phyloP scores from a whole-genome alignment of 2,113 vertebrate species.

The Clarias magur region DNA sequence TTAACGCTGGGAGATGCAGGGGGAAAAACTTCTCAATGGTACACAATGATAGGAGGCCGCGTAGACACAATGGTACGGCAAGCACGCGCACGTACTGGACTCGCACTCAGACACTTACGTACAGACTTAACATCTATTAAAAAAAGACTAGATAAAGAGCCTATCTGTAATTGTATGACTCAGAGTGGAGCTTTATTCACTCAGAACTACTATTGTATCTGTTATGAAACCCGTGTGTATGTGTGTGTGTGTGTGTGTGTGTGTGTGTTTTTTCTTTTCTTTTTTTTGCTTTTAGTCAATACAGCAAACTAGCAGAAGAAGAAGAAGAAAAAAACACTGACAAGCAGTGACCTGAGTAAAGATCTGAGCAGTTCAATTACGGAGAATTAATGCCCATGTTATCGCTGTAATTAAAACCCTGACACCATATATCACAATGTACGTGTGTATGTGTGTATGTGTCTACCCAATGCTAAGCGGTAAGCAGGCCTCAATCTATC shows the following conservation, averaged over 20 bases:
- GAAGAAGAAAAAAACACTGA: conserved; percentile 3
- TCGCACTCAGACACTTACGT: background rate
- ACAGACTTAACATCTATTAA: background rate
- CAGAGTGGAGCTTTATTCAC: conserved; percentile 11
- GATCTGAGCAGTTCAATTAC: conserved; percentile 45
- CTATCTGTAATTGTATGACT: conserved; percentile 12
- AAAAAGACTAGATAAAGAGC: conserved; percentile 4
- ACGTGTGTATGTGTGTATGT: background rate
- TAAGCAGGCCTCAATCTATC: conserved; percentile 3
- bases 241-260: background rate
- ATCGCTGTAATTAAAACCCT: conserved; percentile 46
- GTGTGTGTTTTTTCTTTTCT: too few species aligned
- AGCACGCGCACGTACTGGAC: background rate
- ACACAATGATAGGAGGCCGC: conserved; percentile 18
- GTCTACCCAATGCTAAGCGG: background rate
- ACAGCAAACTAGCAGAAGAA: conserved; percentile 23
- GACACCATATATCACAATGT: background rate
- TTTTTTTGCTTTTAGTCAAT: conserved; percentile 35
- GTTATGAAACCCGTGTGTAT: background rate
- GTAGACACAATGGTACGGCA: background rate
- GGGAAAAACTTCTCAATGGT: conserved; percentile 17
- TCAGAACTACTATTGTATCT: conserved; percentile 10
- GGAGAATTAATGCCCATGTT: conserved; percentile 45
- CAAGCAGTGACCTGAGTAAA: conserved; percentile 36
- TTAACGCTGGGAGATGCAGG: conserved; percentile 58